Base-by-base conservation (phyloP, 2,797 vertebrate species). In the Notolabrus celidotus region DNA sequence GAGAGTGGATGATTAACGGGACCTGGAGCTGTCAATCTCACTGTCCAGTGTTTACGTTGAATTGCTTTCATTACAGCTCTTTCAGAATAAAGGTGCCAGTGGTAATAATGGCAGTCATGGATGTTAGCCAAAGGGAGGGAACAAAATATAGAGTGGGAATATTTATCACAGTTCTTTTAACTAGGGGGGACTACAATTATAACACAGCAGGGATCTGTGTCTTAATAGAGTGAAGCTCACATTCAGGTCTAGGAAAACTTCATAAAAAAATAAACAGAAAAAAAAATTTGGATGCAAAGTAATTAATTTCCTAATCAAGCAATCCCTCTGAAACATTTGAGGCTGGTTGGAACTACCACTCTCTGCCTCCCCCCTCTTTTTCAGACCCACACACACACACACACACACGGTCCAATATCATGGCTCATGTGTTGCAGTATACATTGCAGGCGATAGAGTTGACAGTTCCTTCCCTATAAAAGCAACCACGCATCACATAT, bases 11-110 rank as follows among this genome's bases (percentile, higher is more conserved):
- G 43, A 90, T 77, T 76, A 80, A 62, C 67, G 2, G 31, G 52
- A 70, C 73, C 65, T 57, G 19, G 3, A 82, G 55, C 84, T 88
- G 88, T 83, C 87, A 92, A 53, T 92, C 86, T 66, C 47, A 43
- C 64, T 7, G 29, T 46, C 59, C 58, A 27, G 33, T 67, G 52
- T 82, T 69, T 73, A 70, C 52, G 41, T 46, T 63, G 66, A 74
- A 55, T 25, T 27, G 51, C 10, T 77, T 74, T 78, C 54, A 58
- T 52, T 22, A 60, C 59, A 70, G 39, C 17, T 12, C 11, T 79
- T 79, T 63, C 20, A 53, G 57, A 54, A 17, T 51, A 10, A 51
- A 77, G 19, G 31, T 46, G 57, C 16, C 51, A 45, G 17, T 6
- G 10, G 49, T 22, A 34, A 49, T 69, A 52, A 63, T 22, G 29